These are phyloP conservation scores for Hydrochoerus hydrochaeris DNA, from an alignment of 2,113 vertebrate genomes.

Conservation along the genomic window DNA sequence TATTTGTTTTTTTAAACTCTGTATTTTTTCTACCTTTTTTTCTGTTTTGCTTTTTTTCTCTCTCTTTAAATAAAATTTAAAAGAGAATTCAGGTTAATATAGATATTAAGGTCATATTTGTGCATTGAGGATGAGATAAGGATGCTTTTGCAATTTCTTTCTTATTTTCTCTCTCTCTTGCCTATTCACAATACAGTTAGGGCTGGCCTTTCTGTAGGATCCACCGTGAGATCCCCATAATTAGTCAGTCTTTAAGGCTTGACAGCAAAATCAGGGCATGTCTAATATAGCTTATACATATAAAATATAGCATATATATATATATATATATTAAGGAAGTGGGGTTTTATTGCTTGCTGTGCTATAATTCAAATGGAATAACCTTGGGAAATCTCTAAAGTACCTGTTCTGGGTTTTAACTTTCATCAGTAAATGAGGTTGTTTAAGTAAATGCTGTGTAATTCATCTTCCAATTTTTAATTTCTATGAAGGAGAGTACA, in stretches of 20 bases:
- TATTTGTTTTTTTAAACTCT: too few species aligned
- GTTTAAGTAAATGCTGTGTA: neutral
- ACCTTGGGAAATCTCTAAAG: constrained; percentile 20
- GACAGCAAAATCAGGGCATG: neutral
- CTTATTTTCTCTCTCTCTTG: neutral
- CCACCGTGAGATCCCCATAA: neutral
- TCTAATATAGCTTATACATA: neutral
- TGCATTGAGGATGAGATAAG: neutral
- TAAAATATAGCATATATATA: neutral
- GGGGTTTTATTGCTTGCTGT: neutral
- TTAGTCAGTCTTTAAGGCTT: neutral
- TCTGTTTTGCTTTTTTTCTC: too few species aligned
- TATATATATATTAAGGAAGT: neutral
- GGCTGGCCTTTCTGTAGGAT: neutral
- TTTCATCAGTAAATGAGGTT: neutral
- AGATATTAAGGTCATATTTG: neutral
- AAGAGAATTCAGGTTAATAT: neutral
- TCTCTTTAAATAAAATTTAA: too few species aligned
- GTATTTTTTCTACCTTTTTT: too few species aligned
- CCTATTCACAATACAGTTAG: neutral
- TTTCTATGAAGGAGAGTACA: neutral
- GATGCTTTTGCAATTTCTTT: neutral
- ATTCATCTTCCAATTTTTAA: constrained; percentile 6
- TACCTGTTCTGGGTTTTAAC: neutral
- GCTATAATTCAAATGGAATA: neutral